Evolutionary conservation across 35 echinoderm and acorn worm genomes (phyloP).

Genomic region (Strongylocentrotus purpuratus): DNA sequence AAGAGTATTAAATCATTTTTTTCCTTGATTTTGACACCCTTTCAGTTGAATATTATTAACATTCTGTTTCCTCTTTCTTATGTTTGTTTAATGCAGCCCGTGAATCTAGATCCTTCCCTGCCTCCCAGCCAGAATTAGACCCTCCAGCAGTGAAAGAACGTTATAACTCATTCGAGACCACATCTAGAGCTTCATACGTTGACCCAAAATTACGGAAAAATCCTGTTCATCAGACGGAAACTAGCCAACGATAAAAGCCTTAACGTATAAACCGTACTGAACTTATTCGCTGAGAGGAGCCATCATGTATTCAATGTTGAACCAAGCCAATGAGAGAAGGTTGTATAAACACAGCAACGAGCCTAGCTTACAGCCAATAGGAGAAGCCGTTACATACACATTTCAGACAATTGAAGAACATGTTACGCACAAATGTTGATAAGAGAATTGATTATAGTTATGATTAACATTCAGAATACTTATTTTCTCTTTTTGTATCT

Average conservation of each 20-base stretch:
- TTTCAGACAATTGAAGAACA: too few relatives aligned
- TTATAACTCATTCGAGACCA: slow-evolving; percentile 96
- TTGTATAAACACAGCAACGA: not conserved
- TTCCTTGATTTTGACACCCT: too few relatives aligned
- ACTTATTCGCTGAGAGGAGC: not conserved
- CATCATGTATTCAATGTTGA: not conserved
- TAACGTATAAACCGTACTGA: not conserved
- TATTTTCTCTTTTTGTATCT: too few relatives aligned
- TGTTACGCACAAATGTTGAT: too few relatives aligned
- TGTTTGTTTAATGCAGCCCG: slow-evolving; percentile 55
- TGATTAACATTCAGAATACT: too few relatives aligned
- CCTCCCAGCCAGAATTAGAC: slow-evolving; percentile 89
- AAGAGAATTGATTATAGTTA: too few relatives aligned
- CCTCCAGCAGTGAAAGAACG: slow-evolving; percentile 57
- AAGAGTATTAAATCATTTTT: too few relatives aligned
- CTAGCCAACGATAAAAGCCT: slow-evolving; percentile 14
- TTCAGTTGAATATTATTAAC: not conserved
- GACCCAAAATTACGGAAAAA: slow-evolving; percentile 73
- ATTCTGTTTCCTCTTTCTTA: slow-evolving; percentile 18
- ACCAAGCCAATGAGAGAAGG: not conserved
- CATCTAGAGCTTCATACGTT: slow-evolving; percentile 91
- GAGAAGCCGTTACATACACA: too few relatives aligned
- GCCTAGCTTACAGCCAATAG: not conserved
- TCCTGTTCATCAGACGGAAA: not conserved
- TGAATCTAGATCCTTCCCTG: slow-evolving; percentile 77